Evolutionary conservation across 2,113 vertebrate species (phyloP).

Genomic region (Aix galericulata): DNA sequence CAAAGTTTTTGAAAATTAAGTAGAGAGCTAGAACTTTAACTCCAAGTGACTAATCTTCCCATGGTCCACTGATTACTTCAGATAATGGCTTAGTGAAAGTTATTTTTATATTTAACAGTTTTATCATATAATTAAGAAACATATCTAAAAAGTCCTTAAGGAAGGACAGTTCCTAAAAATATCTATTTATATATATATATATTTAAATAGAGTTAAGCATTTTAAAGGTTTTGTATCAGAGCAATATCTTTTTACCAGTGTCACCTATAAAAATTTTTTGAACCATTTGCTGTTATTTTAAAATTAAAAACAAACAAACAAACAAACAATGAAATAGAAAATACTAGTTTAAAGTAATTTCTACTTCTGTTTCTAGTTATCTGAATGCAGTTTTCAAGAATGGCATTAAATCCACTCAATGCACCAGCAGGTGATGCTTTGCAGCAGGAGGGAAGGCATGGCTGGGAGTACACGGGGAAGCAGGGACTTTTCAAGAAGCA

Average conservation of each 20-base stretch:
- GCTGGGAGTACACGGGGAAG: rapidly evolving
- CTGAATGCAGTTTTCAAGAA: not conserved
- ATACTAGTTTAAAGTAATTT: not conserved
- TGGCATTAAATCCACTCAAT: rapidly evolving
- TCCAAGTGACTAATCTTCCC: not conserved
- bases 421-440: not conserved
- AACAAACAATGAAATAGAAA: too few species aligned
- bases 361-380: not conserved
- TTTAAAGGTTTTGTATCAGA: not conserved
- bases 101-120: not conserved
- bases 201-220: not conserved
- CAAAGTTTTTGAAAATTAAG: not conserved
- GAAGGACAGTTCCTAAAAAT: not conserved
- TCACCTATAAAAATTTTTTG: not conserved
- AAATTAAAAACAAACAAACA: not conserved
- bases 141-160: not conserved
- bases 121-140: not conserved
- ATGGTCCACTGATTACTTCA: not conserved
- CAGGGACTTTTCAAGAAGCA: not conserved
- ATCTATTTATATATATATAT: not conserved
- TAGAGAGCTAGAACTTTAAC: not conserved
- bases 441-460: not conserved
- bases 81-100: not conserved
- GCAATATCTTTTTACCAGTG: not conserved
- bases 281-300: rapidly evolving